A percentile compares a stretch with the other conserved stretches of the same genome.
phyloP scores from a whole-genome alignment of 2,113 vertebrate species.

The Vulpes vulpes region DNA sequence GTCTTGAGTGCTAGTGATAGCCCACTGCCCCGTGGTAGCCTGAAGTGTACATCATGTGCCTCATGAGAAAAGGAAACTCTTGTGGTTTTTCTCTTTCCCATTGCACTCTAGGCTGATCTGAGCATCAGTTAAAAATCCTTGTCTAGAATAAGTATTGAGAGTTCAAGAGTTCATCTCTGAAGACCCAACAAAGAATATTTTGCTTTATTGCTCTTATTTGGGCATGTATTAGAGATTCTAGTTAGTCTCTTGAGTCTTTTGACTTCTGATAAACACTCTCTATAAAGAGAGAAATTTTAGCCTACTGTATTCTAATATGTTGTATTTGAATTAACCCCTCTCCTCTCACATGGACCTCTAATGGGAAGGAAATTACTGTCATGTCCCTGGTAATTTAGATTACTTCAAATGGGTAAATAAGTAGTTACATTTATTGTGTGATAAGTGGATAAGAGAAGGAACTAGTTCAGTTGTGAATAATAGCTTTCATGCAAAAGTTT shows the following conservation, averaged over 20 bases:
- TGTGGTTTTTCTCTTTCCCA: not conserved
- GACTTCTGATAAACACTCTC: not conserved
- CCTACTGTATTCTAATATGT: not conserved
- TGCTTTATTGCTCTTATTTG: not conserved
- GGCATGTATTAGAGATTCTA: not conserved
- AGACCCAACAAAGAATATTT: not conserved
- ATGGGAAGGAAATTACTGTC: not conserved
- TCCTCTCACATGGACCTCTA: not conserved
- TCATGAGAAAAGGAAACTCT: slow-evolving; percentile 18
- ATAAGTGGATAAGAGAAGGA: not conserved
- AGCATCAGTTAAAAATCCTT: slow-evolving; percentile 30
- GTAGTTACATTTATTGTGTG: not conserved
- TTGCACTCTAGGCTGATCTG: not conserved
- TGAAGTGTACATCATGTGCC: not conserved
- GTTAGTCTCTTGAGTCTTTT: not conserved
- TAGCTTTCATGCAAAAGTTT: not conserved
- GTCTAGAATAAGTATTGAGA: slow-evolving; percentile 27
- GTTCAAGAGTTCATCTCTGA: not conserved
- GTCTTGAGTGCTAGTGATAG: not conserved
- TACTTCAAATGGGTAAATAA: not conserved
- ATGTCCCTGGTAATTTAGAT: not conserved
- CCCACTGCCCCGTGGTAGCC: not conserved
- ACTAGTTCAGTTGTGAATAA: not conserved
- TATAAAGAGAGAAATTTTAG: not conserved
- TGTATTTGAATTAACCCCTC: not conserved